Evolutionary conservation across 2,113 vertebrate species (phyloP).

Genomic region (Pedionomus torquatus): DNA sequence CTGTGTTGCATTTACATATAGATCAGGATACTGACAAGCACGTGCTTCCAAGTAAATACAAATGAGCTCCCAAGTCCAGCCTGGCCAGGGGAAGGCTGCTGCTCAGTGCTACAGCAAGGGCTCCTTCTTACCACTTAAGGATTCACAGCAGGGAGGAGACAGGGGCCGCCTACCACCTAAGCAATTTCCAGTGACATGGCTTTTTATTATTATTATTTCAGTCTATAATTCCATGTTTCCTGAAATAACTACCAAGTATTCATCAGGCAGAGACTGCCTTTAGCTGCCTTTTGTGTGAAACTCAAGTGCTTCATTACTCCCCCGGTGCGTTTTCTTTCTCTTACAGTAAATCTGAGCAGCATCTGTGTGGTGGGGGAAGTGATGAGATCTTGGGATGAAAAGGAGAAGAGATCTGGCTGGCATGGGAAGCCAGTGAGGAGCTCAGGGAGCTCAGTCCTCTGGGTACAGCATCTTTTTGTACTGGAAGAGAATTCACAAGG

Average conservation of each 20-base stretch:
- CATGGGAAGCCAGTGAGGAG: background rate
- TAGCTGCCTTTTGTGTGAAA: slow-evolving; percentile 57
- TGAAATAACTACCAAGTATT: slow-evolving; percentile 57
- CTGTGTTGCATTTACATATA: background rate
- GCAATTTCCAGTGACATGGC: slow-evolving; percentile 31
- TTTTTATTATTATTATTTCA: slow-evolving; percentile 58
- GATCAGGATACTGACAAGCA: background rate
- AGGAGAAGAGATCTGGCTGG: background rate
- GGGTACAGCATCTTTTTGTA: background rate
- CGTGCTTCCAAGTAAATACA: background rate
- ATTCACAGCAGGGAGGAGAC: background rate
- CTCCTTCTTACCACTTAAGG: background rate
- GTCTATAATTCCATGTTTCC: slow-evolving; percentile 65
- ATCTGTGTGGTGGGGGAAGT: background rate
- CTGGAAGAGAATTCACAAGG: background rate
- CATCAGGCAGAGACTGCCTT: slow-evolving; percentile 46
- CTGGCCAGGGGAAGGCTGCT: background rate
- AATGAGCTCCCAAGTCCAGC: background rate
- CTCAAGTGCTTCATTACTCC: slow-evolving; percentile 55
- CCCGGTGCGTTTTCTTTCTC: background rate
- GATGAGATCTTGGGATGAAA: background rate
- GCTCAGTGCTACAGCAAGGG: background rate
- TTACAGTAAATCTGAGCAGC: slow-evolving; percentile 27
- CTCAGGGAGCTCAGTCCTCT: background rate
- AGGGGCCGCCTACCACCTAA: background rate